phyloP scores from a whole-genome alignment of 2,888 invertebrate species.

The Baccha elongata region DNA sequence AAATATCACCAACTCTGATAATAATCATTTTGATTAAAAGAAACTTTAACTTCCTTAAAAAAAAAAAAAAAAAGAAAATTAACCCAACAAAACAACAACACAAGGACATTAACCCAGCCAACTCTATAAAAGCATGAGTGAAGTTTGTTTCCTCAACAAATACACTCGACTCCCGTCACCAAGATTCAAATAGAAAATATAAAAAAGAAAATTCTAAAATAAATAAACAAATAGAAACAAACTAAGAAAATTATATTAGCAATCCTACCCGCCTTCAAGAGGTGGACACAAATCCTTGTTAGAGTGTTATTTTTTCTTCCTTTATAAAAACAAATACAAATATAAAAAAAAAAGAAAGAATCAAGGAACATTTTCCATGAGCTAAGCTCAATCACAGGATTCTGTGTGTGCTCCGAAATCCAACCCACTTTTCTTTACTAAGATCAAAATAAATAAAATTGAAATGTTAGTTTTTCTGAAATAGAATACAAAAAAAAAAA shows the following conservation, averaged over 20 bases:
- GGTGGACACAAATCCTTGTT: constrained; percentile 56
- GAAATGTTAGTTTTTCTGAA: constrained; percentile 58
- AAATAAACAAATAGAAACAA: constrained; percentile 60
- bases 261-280: constrained; percentile 23
- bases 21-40: neutral
- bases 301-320: constrained; percentile 34
- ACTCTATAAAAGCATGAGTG: neutral
- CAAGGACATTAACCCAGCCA: constrained; percentile 48
- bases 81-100: constrained; percentile 2
- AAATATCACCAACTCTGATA: too few relatives aligned
- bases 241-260: constrained; percentile 58
- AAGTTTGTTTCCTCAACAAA: constrained; percentile 35
- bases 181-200: constrained; percentile 12
- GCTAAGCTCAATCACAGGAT: constrained; percentile 66
- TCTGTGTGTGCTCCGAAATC: constrained; percentile 49
- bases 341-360: constrained; percentile 11
- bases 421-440: constrained; percentile 10
- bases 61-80: constrained; percentile 16
- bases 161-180: constrained; percentile 18
- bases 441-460: constrained; percentile 53
- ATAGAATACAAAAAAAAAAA: neutral
- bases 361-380: constrained; percentile 28
- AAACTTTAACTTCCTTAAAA: constrained; percentile 26
- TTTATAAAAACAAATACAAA: constrained; percentile 35
- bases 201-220: constrained; percentile 36